Percentiles rank a stretch among this genome's conserved stretches.
Evolutionary conservation across 2,888 invertebrate species (phyloP).

Genomic region (Apotomis betuletana): DNA sequence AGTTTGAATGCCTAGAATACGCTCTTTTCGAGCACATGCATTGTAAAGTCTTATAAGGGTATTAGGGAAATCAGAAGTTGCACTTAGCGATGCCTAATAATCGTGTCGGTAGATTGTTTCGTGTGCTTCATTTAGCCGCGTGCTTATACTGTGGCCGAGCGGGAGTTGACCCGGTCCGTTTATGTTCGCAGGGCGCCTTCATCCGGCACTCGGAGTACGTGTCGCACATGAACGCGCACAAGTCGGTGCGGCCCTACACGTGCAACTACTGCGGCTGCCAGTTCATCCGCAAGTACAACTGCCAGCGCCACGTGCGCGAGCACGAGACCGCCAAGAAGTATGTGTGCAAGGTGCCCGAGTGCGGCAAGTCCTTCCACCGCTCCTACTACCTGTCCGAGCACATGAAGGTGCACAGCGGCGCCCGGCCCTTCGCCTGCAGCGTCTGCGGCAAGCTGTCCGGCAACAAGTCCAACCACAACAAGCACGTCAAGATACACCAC

Average conservation of each 20-base stretch:
- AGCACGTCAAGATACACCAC: slow-evolving; percentile 94
- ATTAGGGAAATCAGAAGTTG: too few relatives aligned
- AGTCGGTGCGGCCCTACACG: slow-evolving; percentile 91
- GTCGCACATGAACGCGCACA: slow-evolving; percentile 94
- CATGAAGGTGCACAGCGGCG: slow-evolving; percentile 92
- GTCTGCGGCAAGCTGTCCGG: slow-evolving; percentile 95
- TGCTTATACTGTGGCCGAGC: too few relatives aligned
- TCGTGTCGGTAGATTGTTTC: too few relatives aligned
- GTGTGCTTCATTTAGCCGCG: too few relatives aligned
- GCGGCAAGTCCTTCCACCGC: slow-evolving; percentile 93
- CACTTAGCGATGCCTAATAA: too few relatives aligned
- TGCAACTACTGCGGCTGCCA: slow-evolving; percentile 95
- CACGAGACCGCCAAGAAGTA: slow-evolving; percentile 92
- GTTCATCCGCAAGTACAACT: slow-evolving; percentile 94
- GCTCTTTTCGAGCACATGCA: too few relatives aligned
- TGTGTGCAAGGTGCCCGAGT: slow-evolving; percentile 88
- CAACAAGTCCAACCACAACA: slow-evolving; percentile 95
- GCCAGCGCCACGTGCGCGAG: slow-evolving; percentile 91
- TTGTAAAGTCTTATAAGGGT: too few relatives aligned
- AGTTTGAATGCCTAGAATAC: too few relatives aligned
- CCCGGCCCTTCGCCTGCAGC: slow-evolving; percentile 91
- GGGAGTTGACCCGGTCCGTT: too few relatives aligned
- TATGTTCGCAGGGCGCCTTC: slow-evolving; percentile 85
- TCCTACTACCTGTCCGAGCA: slow-evolving; percentile 95
- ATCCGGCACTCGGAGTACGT: slow-evolving; percentile 91